phyloP scores from a whole-genome alignment of 2,888 invertebrate genomes.

The Gastrophysa polygoni region DNA sequence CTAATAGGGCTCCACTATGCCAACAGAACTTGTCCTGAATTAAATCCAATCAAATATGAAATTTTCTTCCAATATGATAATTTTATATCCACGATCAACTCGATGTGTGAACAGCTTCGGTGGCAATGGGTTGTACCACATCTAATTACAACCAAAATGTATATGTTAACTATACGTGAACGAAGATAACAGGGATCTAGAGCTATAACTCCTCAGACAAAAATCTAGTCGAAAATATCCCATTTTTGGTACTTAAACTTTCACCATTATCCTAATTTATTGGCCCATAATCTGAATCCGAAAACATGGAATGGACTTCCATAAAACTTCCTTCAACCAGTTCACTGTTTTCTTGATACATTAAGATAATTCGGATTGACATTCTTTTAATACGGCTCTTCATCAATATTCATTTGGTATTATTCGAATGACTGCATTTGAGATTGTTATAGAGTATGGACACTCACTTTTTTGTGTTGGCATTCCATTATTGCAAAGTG shows the following conservation, averaged over 20 bases:
- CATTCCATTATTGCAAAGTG: too few species aligned
- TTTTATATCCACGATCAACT: neutral
- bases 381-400: slow-evolving; percentile 54
- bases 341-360: slow-evolving; percentile 51
- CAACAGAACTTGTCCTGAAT: neutral
- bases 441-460: too few species aligned
- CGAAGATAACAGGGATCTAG: neutral
- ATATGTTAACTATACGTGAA: neutral
- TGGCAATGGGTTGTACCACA: neutral
- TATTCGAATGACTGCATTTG: too few species aligned
- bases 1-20: too few species aligned
- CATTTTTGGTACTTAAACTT: slow-evolving; percentile 43
- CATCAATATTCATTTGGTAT: slow-evolving; percentile 46
- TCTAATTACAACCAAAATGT: neutral
- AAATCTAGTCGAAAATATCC: slow-evolving; percentile 21
- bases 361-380: slow-evolving; percentile 55
- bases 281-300: slow-evolving; percentile 48
- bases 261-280: slow-evolving; percentile 55
- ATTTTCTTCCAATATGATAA: neutral
- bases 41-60: neutral
- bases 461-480: too few species aligned
- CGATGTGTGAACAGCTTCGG: neutral
- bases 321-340: slow-evolving; percentile 50
- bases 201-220: neutral
- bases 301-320: slow-evolving; percentile 47